A percentile compares a stretch with the other conserved stretches of the same genome.
These are phyloP conservation scores for Lontra canadensis DNA, from an alignment of 2,113 vertebrate genomes.

Conservation along the genomic window DNA sequence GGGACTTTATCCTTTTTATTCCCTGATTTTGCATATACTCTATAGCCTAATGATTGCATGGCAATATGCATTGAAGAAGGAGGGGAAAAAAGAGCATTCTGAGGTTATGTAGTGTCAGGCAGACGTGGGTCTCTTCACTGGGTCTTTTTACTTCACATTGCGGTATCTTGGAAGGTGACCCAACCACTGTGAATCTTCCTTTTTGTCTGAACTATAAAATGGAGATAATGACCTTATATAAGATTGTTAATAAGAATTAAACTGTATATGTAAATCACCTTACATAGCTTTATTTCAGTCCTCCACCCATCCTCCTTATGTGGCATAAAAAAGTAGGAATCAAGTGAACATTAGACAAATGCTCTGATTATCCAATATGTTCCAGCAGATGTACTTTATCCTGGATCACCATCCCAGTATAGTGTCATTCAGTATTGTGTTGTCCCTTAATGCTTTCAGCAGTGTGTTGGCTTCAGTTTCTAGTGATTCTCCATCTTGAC, in stretches of 20 bases:
- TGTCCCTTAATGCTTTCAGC: neutral
- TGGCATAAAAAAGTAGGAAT: neutral
- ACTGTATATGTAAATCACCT: neutral
- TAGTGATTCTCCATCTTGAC: neutral
- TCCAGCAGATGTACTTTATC: neutral
- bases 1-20: neutral
- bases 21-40: neutral
- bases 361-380: neutral
- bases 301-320: neutral
- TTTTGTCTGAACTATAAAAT: neutral
- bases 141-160: neutral
- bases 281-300: neutral
- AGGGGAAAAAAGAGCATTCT: neutral
- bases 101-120: neutral
- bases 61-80: neutral
- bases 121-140: neutral
- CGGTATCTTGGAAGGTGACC: neutral
- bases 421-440: neutral
- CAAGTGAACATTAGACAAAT: neutral
- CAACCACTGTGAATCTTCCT: neutral
- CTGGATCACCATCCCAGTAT: neutral
- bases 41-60: neutral
- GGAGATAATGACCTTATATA: neutral
- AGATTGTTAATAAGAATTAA: neutral
- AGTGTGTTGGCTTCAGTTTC: neutral